Evolutionary conservation across 2,888 invertebrate species (phyloP), one percentile per base, ranked within the genome.

Genomic region (Cerastis rubricosa): DNA sequence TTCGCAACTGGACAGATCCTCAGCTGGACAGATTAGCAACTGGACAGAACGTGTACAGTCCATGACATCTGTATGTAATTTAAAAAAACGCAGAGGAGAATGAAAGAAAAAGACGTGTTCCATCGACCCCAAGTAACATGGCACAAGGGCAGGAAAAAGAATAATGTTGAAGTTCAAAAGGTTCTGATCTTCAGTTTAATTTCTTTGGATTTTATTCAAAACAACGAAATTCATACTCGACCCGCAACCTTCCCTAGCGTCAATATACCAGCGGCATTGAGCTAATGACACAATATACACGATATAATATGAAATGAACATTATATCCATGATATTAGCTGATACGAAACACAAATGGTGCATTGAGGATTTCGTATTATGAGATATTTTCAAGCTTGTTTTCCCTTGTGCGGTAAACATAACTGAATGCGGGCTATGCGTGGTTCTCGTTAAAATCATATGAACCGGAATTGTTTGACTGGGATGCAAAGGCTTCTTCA

Each of bases 281-380:
- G 76, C 78, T 87, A 85, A 88, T 85, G 78, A 78, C 78, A 84
- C 73, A 78, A 79, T 78, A 79, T 64, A 70, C 45, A 66, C 54
- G 29, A 61, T 63, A 78, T 72, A 69, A 68, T 80, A 71, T 71
- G 66, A 70, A 71, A 75, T 74, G 72, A 80, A 67, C 73, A 80
- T 75, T 40, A 72, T 76, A 71, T 69, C 64, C 80, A 40, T 71
- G 67, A 71, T 80, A 80, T 78, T 76, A 77, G 65, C 71, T 69
- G 70, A 74, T 81, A 75, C 51, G 14, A 49, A 47, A 29, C 68
- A 40, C 19, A 74, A 74, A 79, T 67, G 67, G 49, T 57, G 49
- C 66, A 61, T 61, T 47, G 49, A 65, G 71, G 54, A 65, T 49
- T 43, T 63, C 40, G 59, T 17, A 29, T 61, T 66, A 69, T 77